Conservation (phyloP, 2,113 vertebrate genomes). For the Siniperca chuatsi region DNA sequence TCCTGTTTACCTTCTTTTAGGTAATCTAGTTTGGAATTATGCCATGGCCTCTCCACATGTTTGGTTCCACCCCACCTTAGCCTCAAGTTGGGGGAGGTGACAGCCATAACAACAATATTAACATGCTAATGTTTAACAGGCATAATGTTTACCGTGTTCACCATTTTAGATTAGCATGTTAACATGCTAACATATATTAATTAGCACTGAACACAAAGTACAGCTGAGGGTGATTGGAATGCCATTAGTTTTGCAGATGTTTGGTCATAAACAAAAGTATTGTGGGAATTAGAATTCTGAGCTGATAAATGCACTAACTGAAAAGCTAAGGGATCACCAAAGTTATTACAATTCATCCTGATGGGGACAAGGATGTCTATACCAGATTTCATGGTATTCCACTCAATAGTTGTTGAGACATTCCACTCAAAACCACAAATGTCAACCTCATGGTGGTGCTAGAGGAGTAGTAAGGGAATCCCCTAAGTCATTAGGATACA, state of each 20-base stretch:
- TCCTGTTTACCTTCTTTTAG: neutral
- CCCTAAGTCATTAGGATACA: no score
- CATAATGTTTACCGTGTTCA: neutral
- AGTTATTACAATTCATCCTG: neutral
- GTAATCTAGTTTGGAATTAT: neutral
- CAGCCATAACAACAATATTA: neutral
- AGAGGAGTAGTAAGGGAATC: no score
- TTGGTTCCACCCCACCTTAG: neutral
- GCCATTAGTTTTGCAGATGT: neutral
- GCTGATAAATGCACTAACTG: neutral
- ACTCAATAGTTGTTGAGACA: no score
- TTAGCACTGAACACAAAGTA: neutral
- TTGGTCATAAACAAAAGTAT: neutral
- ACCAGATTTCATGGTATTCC: no score
- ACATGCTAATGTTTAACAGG: neutral
- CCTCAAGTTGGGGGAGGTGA: neutral
- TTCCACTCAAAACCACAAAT: no score
- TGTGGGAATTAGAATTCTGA: neutral
- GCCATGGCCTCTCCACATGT: slow-evolving; percentile 1
- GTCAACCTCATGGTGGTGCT: no score
- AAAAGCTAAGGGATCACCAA: neutral
- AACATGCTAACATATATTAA: neutral
- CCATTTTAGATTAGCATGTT: neutral
- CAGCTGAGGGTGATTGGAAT: neutral
- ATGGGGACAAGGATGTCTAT: no score